Evolutionary conservation across 2,113 vertebrate species (phyloP), one percentile per base, ranked within the genome.

Genomic region (Oreocharis arfaki): DNA sequence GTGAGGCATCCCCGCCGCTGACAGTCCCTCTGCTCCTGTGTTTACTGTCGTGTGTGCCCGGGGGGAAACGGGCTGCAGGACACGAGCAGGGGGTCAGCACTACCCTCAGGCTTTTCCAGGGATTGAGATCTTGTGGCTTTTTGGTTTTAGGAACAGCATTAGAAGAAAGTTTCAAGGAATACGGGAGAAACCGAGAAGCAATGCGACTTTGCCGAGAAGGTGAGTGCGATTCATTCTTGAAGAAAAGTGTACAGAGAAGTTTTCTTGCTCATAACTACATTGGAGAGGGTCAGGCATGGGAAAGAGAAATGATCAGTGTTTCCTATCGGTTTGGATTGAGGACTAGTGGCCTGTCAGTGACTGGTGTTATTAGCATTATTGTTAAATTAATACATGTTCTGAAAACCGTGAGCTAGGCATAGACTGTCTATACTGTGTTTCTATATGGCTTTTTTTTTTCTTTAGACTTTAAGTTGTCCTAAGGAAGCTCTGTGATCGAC

Each of bases 111-210:
- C 68, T 41, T 44, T 24, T 50, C 82, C 39, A 1, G 32, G 65
- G 20, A 90, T 26, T 95, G 76, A 86, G 70, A 47, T 78, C 94
- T 87, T 84, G 56, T 79, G 96, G 89, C 80, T 90, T 96, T 95
- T 94, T 26, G 89, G 18, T 98, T 96, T 94, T 97, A 99, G 99
- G 99, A 98, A 97, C 98, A 95, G 99, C 99, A 95, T 98, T 98
- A 98, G 99, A 99, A 95, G 99, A 99, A 99, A 99, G 98, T 99
- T 99, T 99, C 94, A 99, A 99, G 98, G 99, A 99, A 98, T 99
- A 98, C 30, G 99, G 99, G 96, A 99, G 98, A 97, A 99, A 99
- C 97, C 98, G 98, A 96, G 99, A 99, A 99, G 99, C 99, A 85
- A 99, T 99, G 99, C 98, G 99, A 98, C 98, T 99, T 98, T 99